Base-by-base conservation (phyloP, 1,140 invertebrate species). In the Thaumetopoea pityocampa region DNA sequence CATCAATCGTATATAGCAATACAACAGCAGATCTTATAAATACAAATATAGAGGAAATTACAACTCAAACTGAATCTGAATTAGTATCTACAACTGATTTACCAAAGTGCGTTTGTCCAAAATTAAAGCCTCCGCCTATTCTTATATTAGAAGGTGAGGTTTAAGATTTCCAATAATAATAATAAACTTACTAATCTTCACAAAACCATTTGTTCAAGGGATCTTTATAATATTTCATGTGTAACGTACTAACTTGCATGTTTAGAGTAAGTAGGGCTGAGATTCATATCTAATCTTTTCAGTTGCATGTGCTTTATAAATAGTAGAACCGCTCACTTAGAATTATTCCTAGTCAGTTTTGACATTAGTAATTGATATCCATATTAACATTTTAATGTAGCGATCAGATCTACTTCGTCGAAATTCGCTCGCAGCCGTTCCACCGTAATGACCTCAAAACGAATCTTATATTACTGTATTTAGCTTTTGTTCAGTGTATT, bases 121-220 rank as follows among this genome's bases (percentile, higher is more conserved):
- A 88, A 68, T 68, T 90, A 62, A 88, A 87, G 62, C 89, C 88
- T 67, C 89, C 90, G 74, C 91, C 91, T 45, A 92, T 92, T 80
- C 87, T 92, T 50, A 91, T 93, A 62, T 81, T 92, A 42, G 91
- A 92, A 93, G 92, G 92, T 93, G 90, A 91, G 88, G 81, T 77
- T 54, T 67, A 63, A 54, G 59, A 65, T 66, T 48, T 70, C 68
- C 56, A 67, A 49, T 65, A 58, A 44, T 52, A 43, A 51, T 49
- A 38, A 47, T 40, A 44, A 77, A 83, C 66, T 57, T 58, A 81
- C 72, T 81, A 83, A 81, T 67, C 16, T 47, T 68, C 74, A 73
- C 58, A 54, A 58, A 60, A 20, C 37, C 67, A 74, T 74, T 51
- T 32, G 56, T 36, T 24, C 41, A 50, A 51, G 45, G 40, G 22